phyloP scores from a whole-genome alignment of 2,113 vertebrate genomes.

The Rana temporaria region DNA sequence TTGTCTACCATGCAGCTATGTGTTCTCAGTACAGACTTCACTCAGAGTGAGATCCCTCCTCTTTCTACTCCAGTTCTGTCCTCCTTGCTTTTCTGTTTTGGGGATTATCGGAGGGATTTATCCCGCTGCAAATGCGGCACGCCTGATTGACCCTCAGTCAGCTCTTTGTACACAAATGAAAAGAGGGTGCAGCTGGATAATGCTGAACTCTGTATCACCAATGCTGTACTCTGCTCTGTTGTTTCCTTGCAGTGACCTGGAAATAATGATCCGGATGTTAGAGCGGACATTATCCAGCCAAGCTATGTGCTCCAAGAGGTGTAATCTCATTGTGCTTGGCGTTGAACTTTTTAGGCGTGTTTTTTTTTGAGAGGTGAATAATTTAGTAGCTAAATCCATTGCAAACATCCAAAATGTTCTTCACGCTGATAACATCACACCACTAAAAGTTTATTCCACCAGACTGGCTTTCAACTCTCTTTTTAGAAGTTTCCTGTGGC shows the following conservation, averaged over 20 bases:
- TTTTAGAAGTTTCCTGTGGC: too few species aligned
- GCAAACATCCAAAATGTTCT: too few species aligned
- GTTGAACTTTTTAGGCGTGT: background rate
- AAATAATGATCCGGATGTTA: too few species aligned
- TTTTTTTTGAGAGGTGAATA: too few species aligned
- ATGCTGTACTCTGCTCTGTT: background rate
- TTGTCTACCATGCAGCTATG: too few species aligned
- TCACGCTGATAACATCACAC: too few species aligned
- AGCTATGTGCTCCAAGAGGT: too few species aligned
- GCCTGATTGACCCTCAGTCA: background rate
- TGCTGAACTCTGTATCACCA: background rate
- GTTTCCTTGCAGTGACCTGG: background rate
- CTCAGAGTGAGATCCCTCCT: too few species aligned
- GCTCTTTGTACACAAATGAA: background rate
- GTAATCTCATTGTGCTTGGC: background rate
- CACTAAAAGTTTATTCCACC: too few species aligned
- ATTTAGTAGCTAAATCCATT: too few species aligned
- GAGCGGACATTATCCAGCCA: background rate
- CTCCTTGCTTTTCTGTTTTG: background rate
- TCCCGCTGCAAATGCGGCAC: background rate
- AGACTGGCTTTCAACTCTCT: too few species aligned
- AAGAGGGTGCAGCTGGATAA: background rate
- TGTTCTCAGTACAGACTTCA: too few species aligned
- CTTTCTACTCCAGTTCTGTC: background rate
- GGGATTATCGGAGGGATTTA: slow-evolving; percentile 1